These are phyloP conservation scores for Epistrophe grossulariae DNA, from an alignment of 2,888 invertebrate genomes.

Conservation along the genomic window DNA sequence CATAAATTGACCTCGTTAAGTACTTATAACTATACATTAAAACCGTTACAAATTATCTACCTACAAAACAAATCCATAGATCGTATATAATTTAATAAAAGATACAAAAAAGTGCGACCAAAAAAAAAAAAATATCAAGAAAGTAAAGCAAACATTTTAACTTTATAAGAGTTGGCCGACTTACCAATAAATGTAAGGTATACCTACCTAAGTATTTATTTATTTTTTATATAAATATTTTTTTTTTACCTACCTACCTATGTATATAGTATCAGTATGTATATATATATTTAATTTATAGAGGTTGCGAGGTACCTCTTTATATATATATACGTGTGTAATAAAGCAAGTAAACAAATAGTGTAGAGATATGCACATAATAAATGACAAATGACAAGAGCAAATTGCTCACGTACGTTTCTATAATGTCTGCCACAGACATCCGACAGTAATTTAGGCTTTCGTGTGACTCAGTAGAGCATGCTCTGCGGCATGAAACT, in stretches of 20 bases:
- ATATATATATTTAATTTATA: background rate
- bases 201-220: constrained; percentile 8
- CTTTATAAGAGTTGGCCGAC: constrained; percentile 46
- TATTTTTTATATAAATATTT: constrained; percentile 62
- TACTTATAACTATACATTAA: constrained; percentile 1
- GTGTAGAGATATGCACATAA: constrained; percentile 68
- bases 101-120: constrained; percentile 3
- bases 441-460: constrained; percentile 64
- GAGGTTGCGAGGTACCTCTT: background rate
- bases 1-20: constrained; percentile 7
- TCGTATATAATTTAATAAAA: background rate
- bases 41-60: constrained; percentile 10
- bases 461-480: constrained; percentile 70
- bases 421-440: constrained; percentile 45
- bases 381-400: constrained; percentile 75
- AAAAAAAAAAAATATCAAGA: background rate
- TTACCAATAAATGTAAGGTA: constrained; percentile 30
- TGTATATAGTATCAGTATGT: background rate
- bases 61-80: constrained; percentile 9
- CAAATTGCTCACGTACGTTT: constrained; percentile 70
- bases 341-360: constrained; percentile 64
- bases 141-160: constrained; percentile 43
- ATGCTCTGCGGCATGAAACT: constrained; percentile 54
- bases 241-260: constrained; percentile 16
- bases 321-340: constrained; percentile 12